phyloP scores from a whole-genome alignment of 2,113 vertebrate species.

The Lynx canadensis region DNA sequence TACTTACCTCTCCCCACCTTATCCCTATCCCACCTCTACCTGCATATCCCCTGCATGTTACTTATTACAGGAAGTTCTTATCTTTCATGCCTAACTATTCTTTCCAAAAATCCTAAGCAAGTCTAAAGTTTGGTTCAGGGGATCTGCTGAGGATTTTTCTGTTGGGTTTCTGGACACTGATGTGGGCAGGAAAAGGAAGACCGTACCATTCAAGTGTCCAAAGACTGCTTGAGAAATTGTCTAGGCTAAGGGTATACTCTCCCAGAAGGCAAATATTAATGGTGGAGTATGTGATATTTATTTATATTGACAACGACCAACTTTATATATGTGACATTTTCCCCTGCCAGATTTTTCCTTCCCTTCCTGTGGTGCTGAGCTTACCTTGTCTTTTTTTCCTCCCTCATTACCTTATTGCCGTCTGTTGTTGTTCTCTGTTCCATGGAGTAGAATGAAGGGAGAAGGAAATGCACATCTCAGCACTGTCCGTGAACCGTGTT shows the following conservation, averaged over 20 bases:
- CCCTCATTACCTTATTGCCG: neutral
- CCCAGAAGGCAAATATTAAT: neutral
- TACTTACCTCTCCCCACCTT: neutral
- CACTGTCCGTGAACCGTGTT: neutral
- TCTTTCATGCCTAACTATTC: neutral
- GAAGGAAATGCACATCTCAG: accelerated
- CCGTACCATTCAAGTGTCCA: neutral
- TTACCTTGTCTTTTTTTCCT: neutral
- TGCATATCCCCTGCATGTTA: neutral
- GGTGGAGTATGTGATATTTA: neutral
- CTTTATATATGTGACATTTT: neutral
- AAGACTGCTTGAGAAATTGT: neutral
- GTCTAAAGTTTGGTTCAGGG: neutral
- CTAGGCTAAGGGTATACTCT: neutral
- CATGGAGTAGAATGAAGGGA: neutral
- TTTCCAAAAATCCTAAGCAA: neutral
- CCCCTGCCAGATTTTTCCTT: neutral
- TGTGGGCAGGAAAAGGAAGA: neutral
- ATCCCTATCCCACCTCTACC: too few species aligned
- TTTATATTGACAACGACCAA: neutral
- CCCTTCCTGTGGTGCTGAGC: neutral
- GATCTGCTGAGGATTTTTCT: neutral
- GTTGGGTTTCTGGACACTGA: neutral
- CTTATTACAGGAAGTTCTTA: neutral
- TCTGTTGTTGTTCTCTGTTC: neutral